phyloP scores from a whole-genome alignment of 2,888 invertebrate genomes.

The Cataglyphis rosenhaueri region DNA sequence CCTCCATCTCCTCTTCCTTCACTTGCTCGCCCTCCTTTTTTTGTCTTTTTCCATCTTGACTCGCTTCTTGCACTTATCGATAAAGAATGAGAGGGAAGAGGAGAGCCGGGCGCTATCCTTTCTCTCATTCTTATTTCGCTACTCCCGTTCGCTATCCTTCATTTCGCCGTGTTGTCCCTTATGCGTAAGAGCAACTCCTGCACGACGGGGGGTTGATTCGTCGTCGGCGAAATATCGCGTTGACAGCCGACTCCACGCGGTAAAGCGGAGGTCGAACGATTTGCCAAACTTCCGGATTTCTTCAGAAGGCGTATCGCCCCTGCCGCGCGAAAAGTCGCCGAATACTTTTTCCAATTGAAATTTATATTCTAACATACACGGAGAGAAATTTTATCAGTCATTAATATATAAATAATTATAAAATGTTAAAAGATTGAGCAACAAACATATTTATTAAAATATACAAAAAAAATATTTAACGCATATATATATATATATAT shows the following conservation, averaged over 20 bases:
- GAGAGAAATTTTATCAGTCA: not conserved
- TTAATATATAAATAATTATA: not conserved
- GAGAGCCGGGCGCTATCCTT: conserved; percentile 65
- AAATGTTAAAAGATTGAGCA: not conserved
- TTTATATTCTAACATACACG: not conserved
- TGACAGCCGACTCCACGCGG: conserved; percentile 70
- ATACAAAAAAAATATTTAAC: not conserved
- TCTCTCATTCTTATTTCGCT: conserved; percentile 75
- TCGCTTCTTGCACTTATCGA: conserved; percentile 56
- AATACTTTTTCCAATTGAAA: conserved; percentile 13
- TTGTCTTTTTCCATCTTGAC: conserved; percentile 59
- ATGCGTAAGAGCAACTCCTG: conserved; percentile 62
- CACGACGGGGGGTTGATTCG: conserved; percentile 62
- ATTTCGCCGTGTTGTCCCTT: conserved; percentile 57
- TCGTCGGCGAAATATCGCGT: conserved; percentile 67
- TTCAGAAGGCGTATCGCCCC: conserved; percentile 12
- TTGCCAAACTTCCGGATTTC: conserved; percentile 71
- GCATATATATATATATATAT: not conserved
- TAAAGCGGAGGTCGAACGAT: conserved; percentile 68
- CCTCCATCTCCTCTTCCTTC: conserved; percentile 65
- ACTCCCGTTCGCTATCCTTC: conserved; percentile 48
- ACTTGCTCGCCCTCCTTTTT: conserved; percentile 66
- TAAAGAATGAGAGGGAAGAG: conserved; percentile 53
- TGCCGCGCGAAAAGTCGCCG: conserved; percentile 1
- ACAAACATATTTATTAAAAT: not conserved